These are phyloP conservation scores for Chrysopilus asiliformis DNA, from an alignment of 2,888 invertebrate genomes.

Conservation along the genomic window DNA sequence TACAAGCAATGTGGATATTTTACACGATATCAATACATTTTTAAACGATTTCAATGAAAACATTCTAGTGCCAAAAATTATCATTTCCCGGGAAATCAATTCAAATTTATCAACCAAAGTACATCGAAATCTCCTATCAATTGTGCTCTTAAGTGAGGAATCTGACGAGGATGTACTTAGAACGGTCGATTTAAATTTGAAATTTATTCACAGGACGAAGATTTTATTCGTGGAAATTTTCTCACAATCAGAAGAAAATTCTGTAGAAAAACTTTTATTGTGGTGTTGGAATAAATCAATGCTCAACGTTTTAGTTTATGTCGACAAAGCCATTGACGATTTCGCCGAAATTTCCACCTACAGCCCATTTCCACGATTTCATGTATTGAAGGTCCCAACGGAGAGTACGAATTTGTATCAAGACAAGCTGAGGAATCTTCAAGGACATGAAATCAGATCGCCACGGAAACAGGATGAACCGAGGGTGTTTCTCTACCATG, in stretches of 20 bases:
- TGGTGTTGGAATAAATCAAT: neutral
- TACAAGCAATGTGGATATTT: no score
- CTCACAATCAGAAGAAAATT: neutral
- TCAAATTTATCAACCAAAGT: no score
- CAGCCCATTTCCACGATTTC: neutral
- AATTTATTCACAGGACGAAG: neutral
- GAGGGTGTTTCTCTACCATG: constrained; percentile 4
- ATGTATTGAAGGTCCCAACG: neutral
- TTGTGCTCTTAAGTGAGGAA: neutral
- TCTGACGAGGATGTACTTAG: neutral
- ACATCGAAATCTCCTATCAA: neutral
- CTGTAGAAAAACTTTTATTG: neutral
- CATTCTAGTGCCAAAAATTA: no score
- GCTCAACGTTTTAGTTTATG: neutral
- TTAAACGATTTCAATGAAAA: no score
- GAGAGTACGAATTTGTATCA: neutral
- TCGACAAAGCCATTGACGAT: neutral
- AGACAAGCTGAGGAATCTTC: neutral
- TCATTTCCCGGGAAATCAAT: no score
- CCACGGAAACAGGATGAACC: neutral
- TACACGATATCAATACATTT: no score
- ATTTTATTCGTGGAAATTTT: neutral
- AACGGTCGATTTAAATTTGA: neutral
- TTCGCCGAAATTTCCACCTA: neutral
- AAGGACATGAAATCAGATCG: neutral